These are phyloP conservation scores for Turdus rufiventris DNA, from an alignment of 2,113 vertebrate genomes.

Conservation along the genomic window DNA sequence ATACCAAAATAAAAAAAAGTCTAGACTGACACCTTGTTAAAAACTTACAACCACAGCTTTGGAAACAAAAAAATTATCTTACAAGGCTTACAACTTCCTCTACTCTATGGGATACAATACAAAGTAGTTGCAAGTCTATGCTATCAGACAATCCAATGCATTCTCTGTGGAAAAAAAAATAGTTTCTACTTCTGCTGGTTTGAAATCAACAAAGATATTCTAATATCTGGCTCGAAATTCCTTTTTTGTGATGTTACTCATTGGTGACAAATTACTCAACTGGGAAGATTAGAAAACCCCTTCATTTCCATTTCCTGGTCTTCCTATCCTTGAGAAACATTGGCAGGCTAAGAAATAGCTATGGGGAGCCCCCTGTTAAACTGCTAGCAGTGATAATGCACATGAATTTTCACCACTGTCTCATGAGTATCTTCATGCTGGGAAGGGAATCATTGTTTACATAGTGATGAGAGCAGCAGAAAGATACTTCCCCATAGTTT, in stretches of 20 bases:
- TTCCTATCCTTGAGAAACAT: neutral
- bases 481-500: neutral
- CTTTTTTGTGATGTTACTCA: neutral
- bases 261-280: neutral
- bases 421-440: constrained; percentile 19
- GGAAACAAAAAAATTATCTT: neutral
- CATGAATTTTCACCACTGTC: constrained; percentile 47
- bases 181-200: neutral
- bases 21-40: neutral
- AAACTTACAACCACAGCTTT: neutral
- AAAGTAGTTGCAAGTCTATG: neutral
- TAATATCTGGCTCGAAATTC: neutral
- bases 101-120: neutral
- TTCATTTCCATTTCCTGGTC: neutral
- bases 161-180: neutral
- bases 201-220: neutral
- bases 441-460: constrained; percentile 38
- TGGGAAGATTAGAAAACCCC: neutral
- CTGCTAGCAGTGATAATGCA: neutral
- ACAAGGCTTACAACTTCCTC: neutral
- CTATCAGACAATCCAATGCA: neutral
- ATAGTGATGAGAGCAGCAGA: constrained; percentile 39
- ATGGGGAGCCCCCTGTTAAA: neutral
- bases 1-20: neutral
- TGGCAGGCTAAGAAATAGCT: constrained; percentile 4